Evolutionary conservation across 2,797 vertebrate genomes (phyloP).

Genomic region (Pseudomugil tenellus): DNA sequence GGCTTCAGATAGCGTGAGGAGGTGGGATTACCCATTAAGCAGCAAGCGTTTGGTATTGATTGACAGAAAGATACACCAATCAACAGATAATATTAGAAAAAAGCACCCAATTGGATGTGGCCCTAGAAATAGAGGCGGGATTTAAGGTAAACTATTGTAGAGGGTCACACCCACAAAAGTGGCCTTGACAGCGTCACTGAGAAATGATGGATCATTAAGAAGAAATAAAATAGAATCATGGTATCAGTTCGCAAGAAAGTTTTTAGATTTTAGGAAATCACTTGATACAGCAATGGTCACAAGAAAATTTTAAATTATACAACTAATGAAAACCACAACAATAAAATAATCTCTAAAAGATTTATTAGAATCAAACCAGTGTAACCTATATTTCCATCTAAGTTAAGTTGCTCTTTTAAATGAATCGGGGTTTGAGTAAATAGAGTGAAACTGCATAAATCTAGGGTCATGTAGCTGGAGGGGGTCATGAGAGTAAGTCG

Average conservation of each 20-base stretch:
- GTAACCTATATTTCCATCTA: not conserved
- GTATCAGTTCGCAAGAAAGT: not conserved
- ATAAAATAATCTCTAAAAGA: too few species aligned
- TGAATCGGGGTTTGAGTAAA: not conserved
- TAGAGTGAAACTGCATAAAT: not conserved
- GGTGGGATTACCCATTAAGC: conserved; percentile 63
- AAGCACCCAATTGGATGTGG: conserved; percentile 36
- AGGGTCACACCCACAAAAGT: conserved; percentile 53
- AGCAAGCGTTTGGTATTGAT: conserved; percentile 41
- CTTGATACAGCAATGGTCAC: not conserved
- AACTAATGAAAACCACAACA: too few species aligned
- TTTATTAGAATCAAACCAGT: not conserved
- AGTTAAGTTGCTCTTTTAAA: not conserved
- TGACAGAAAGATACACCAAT: conserved; percentile 40
- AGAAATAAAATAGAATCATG: not conserved
- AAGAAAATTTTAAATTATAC: not conserved
- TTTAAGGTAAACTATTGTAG: conserved; percentile 13
- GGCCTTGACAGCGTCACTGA: conserved; percentile 13
- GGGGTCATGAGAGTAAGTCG: not conserved
- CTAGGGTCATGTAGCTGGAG: not conserved
- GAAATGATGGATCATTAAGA: not conserved
- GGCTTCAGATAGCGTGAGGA: conserved; percentile 43
- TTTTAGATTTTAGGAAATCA: not conserved
- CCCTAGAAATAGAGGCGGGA: conserved; percentile 9
- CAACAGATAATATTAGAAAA: not conserved